phyloP scores from a whole-genome alignment of 2,888 invertebrate genomes.

The Parnassius smintheus region DNA sequence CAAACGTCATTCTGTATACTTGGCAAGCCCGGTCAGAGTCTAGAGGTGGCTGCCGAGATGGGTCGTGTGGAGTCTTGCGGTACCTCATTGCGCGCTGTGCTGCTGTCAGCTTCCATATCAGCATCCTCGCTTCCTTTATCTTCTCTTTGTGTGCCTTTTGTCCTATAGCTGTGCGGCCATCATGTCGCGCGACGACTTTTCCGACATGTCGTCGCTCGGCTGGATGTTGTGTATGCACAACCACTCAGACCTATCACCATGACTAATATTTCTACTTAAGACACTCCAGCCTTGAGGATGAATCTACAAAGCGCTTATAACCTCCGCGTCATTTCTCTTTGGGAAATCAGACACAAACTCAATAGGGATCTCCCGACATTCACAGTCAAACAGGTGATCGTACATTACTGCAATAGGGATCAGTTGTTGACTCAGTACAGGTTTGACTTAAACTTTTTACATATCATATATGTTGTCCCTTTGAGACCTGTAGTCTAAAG shows the following conservation, averaged over 20 bases:
- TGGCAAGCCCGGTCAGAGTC: constrained; percentile 43
- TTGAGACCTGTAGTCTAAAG: too few species aligned
- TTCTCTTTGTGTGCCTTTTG: constrained; percentile 5
- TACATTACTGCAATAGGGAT: constrained; percentile 90
- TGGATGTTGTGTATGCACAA: constrained; percentile 97
- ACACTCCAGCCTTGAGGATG: constrained; percentile 96
- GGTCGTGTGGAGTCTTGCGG: constrained; percentile 16
- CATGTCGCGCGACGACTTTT: constrained; percentile 53
- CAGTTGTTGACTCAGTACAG: constrained; percentile 90
- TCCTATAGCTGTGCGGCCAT: constrained; percentile 23
- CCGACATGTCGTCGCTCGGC: constrained; percentile 67
- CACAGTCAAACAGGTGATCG: constrained; percentile 89
- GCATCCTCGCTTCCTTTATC: constrained; percentile 21
- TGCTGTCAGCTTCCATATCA: constrained; percentile 30
- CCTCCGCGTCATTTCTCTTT: constrained; percentile 91
- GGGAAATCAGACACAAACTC: constrained; percentile 97
- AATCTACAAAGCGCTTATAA: constrained; percentile 93
- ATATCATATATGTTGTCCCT: too few species aligned
- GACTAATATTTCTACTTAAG: constrained; percentile 92
- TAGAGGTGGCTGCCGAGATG: constrained; percentile 30
- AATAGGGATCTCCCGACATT: constrained; percentile 89
- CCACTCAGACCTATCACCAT: constrained; percentile 94
- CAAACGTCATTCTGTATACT: constrained; percentile 82
- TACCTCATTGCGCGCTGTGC: constrained; percentile 21
- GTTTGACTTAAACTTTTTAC: constrained; percentile 83